Conservation (phyloP, 2,888 invertebrate species). For the Lasioglossum villosulum region DNA sequence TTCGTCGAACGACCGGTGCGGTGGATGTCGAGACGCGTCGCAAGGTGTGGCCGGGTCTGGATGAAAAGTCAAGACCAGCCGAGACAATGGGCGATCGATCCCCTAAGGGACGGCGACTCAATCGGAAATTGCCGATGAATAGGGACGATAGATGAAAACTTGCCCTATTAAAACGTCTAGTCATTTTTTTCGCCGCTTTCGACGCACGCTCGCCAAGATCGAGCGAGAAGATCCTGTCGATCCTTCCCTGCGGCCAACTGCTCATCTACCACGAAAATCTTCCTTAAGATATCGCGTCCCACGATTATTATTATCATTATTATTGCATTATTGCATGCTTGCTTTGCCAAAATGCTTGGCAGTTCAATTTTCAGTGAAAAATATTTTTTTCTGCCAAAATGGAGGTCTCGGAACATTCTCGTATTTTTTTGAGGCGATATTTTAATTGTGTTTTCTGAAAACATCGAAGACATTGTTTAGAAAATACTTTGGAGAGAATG, state of each 20-base stretch:
- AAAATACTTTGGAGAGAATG: not conserved
- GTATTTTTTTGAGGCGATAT: not conserved
- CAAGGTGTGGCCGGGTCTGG: slow-evolving; percentile 82
- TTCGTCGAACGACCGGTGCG: slow-evolving; percentile 73
- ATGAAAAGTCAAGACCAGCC: slow-evolving; percentile 77
- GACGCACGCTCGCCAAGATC: slow-evolving; percentile 26
- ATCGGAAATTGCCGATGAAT: slow-evolving; percentile 83
- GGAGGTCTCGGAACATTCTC: not conserved
- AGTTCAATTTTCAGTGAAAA: not conserved
- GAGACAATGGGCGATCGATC: slow-evolving; percentile 81
- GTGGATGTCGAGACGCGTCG: slow-evolving; percentile 70
- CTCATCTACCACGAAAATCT: slow-evolving; percentile 18
- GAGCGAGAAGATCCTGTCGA: slow-evolving; percentile 14
- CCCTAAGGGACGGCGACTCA: slow-evolving; percentile 76
- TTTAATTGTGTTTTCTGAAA: not conserved
- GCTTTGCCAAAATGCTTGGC: slow-evolving; percentile 26
- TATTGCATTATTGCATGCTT: not conserved
- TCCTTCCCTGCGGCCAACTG: slow-evolving; percentile 45
- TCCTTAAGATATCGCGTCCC: slow-evolving; percentile 16
- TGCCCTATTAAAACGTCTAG: slow-evolving; percentile 75
- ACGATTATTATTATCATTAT: slow-evolving; percentile 26
- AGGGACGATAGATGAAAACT: slow-evolving; percentile 73
- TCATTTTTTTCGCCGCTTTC: slow-evolving; percentile 65
- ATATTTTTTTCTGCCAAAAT: not conserved
- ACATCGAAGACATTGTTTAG: not conserved